phyloP scores from a whole-genome alignment of 2,888 invertebrate species.

The Chorisops tibialis region DNA sequence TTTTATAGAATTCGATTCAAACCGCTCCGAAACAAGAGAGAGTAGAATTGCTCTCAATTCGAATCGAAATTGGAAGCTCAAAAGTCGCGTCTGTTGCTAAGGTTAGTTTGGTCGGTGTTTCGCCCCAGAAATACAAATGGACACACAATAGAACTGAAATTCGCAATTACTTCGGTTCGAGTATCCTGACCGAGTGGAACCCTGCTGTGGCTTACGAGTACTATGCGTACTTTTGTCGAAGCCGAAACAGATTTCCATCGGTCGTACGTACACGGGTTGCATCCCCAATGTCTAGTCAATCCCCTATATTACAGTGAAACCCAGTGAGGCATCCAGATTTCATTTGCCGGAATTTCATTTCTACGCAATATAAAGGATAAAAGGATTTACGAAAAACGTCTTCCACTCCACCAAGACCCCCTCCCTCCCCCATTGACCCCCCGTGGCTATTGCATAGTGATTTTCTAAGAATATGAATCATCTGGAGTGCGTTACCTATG shows the following conservation, averaged over 20 bases:
- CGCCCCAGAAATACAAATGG: conserved; percentile 14
- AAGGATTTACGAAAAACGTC: conserved; percentile 20
- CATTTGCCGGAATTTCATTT: conserved; percentile 27
- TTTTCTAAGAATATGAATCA: conserved; percentile 11
- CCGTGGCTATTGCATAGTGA: conserved; percentile 13
- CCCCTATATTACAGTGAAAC: not conserved
- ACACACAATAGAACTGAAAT: conserved; percentile 12
- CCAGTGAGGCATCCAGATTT: conserved; percentile 17
- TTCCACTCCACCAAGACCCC: not conserved
- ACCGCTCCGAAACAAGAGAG: no score
- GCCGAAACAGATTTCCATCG: no score
- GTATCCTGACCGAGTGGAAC: conserved; percentile 7
- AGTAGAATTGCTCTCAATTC: no score
- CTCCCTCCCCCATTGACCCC: conserved; percentile 13
- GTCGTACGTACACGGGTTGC: no score
- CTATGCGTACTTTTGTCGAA: no score
- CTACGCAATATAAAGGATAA: conserved; percentile 25
- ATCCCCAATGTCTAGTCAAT: no score
- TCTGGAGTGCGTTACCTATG: conserved; percentile 3
- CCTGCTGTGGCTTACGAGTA: conserved; percentile 17
- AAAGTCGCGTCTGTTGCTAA: no score
- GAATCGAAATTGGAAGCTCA: no score
- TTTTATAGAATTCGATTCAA: no score
- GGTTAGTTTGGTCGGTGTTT: not conserved
- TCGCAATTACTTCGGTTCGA: not conserved